Percentiles rank a stretch among this genome's conserved stretches.
Conservation (phyloP, 2,113 vertebrate genomes). For the Platysternon megacephalum region DNA sequence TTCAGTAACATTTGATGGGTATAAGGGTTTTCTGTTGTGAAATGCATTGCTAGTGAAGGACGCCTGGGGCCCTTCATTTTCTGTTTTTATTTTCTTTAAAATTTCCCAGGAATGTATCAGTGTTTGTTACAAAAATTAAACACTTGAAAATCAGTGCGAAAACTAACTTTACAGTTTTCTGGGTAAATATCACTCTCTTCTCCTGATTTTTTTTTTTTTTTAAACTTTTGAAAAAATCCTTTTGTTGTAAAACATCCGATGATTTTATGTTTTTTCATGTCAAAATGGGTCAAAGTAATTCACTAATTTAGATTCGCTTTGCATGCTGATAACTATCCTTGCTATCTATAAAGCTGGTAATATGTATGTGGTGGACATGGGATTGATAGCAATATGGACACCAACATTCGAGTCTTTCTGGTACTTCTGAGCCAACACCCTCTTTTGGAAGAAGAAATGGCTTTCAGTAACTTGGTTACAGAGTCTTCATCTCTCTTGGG, state of each 20-base stretch:
- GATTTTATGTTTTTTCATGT: background rate
- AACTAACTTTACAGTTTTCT: background rate
- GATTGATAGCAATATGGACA: background rate
- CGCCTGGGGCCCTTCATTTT: background rate
- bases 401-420: background rate
- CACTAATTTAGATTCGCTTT: background rate
- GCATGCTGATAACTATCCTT: background rate
- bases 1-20: background rate
- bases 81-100: background rate
- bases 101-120: background rate
- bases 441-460: background rate
- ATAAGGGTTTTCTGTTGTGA: background rate
- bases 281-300: too few relatives aligned
- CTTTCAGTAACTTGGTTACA: background rate
- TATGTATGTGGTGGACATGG: background rate
- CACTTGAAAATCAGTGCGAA: background rate
- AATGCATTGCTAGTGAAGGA: background rate
- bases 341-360: too few relatives aligned
- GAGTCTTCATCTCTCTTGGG: background rate
- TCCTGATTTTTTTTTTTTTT: background rate
- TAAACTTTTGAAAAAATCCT: background rate
- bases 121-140: background rate
- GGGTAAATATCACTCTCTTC: background rate
- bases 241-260: background rate
- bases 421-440: background rate